Evolutionary conservation across 2,888 invertebrate genomes (phyloP).

Genomic region (Neuroscelio doddi): DNA sequence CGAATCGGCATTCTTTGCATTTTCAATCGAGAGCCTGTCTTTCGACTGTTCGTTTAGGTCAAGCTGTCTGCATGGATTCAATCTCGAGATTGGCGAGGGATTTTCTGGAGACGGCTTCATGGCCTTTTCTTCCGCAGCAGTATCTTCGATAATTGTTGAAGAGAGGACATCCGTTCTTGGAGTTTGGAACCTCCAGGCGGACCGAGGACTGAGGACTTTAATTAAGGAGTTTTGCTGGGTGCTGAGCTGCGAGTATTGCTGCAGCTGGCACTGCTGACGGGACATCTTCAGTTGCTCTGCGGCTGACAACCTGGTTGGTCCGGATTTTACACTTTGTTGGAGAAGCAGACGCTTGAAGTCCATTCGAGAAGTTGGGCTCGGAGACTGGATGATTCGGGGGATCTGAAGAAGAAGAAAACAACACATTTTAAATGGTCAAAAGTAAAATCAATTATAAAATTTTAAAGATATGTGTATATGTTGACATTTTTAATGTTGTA

Average conservation of each 20-base stretch:
- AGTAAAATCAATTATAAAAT: conserved; percentile 2
- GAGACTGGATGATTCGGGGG: conserved; percentile 65
- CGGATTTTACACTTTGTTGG: conserved; percentile 82
- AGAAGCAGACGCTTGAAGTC: conserved; percentile 88
- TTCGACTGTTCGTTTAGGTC: neutral
- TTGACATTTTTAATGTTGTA: too few relatives aligned
- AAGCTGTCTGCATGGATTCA: conserved; percentile 48
- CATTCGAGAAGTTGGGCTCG: conserved; percentile 84
- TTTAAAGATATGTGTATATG: too few relatives aligned
- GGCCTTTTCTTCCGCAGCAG: conserved; percentile 82
- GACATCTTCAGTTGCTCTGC: conserved; percentile 85
- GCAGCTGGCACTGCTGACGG: conserved; percentile 72
- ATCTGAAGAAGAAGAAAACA: conserved; percentile 51
- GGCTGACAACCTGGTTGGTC: conserved; percentile 80
- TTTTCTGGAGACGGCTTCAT: conserved; percentile 68
- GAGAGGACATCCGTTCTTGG: conserved; percentile 88
- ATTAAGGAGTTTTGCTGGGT: conserved; percentile 59
- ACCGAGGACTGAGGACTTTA: conserved; percentile 81
- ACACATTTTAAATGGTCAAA: neutral
- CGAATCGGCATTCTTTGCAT: conserved; percentile 24
- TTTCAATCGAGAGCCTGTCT: neutral
- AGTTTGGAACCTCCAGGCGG: conserved; percentile 82
- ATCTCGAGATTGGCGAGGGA: conserved; percentile 51
- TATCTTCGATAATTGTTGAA: conserved; percentile 89
- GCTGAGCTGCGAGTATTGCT: conserved; percentile 53